A percentile compares a stretch with the other conserved stretches of the same genome.
Conservation (phyloP, 2,888 invertebrate genomes). For the Aproaerema taeniolella region DNA sequence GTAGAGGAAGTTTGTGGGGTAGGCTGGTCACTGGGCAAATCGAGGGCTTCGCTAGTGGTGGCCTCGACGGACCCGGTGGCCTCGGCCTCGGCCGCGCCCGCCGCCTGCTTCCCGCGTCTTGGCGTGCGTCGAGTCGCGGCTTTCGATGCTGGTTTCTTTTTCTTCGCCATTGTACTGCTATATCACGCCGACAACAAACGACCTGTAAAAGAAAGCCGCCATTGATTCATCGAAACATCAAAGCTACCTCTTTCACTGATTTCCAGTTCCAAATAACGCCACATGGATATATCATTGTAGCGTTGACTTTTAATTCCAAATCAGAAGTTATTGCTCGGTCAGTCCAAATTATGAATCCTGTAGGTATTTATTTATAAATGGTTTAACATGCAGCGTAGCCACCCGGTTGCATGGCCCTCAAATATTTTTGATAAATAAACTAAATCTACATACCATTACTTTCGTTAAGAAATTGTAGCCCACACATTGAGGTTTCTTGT, state of each 20-base stretch:
- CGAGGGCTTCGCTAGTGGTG: no score
- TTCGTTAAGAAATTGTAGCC: constrained; percentile 24
- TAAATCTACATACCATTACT: constrained; percentile 50
- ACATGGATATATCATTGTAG: constrained; percentile 38
- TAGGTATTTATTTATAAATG: no score
- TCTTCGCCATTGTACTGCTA: constrained; percentile 55
- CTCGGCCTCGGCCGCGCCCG: constrained; percentile 34
- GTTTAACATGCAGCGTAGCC: constrained; percentile 32
- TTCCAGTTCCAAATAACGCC: constrained; percentile 62
- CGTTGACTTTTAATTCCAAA: no score
- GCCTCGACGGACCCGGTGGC: constrained; percentile 31
- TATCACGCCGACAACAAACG: constrained; percentile 36
- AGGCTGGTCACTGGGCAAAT: constrained; percentile 14
- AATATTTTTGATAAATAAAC: constrained; percentile 27
- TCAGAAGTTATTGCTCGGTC: no score
- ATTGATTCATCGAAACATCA: constrained; percentile 22
- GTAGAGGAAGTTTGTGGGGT: constrained; percentile 9
- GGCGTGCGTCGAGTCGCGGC: constrained; percentile 50
- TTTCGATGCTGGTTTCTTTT: constrained; percentile 56
- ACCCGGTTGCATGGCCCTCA: constrained; percentile 44
- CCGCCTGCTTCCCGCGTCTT: constrained; percentile 55
- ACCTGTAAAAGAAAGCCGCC: constrained; percentile 40
- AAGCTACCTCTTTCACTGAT: constrained; percentile 54
- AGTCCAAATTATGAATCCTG: no score
- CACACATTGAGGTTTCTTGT: constrained; percentile 26